Evolutionary conservation across 2,888 invertebrate species (phyloP).

Genomic region (Prenolepis imparis): DNA sequence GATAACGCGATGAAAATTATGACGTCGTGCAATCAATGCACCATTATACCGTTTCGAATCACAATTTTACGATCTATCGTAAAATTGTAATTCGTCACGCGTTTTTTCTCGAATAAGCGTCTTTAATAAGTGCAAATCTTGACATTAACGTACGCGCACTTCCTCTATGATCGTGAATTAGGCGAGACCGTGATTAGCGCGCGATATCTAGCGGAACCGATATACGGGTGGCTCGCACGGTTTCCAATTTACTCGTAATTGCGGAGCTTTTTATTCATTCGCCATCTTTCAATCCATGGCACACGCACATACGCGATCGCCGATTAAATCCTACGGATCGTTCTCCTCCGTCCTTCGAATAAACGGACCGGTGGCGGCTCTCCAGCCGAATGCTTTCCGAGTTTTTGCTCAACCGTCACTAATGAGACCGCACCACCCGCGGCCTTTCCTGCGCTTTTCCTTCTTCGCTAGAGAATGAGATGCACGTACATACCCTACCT

Average conservation of each 20-base stretch:
- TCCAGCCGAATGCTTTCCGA: slow-evolving; percentile 51
- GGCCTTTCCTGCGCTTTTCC: slow-evolving; percentile 47
- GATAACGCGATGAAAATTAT: not conserved
- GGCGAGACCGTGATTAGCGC: slow-evolving; percentile 20
- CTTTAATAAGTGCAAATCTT: slow-evolving; percentile 8
- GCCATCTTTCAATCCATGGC: not conserved
- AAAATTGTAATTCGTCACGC: too few relatives aligned
- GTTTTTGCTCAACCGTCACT: slow-evolving; percentile 60
- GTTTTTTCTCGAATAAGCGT: not conserved
- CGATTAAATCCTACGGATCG: slow-evolving; percentile 53
- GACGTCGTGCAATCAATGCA: not conserved
- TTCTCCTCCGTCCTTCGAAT: slow-evolving; percentile 47
- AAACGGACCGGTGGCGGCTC: slow-evolving; percentile 44
- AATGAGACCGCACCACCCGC: slow-evolving; percentile 60
- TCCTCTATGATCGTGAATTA: not conserved
- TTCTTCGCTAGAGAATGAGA: slow-evolving; percentile 13
- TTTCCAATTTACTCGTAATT: slow-evolving; percentile 54
- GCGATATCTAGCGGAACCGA: slow-evolving; percentile 35
- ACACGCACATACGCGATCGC: slow-evolving; percentile 51
- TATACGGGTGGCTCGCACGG: slow-evolving; percentile 27
- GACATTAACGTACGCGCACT: not conserved
- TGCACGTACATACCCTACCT: slow-evolving; percentile 23
- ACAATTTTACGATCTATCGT: not conserved
- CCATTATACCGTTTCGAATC: not conserved
- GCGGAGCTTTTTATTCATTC: slow-evolving; percentile 27